These are phyloP conservation scores for Cyprinodon diabolis DNA, from an alignment of 2,797 vertebrate species.

Conservation along the genomic window DNA sequence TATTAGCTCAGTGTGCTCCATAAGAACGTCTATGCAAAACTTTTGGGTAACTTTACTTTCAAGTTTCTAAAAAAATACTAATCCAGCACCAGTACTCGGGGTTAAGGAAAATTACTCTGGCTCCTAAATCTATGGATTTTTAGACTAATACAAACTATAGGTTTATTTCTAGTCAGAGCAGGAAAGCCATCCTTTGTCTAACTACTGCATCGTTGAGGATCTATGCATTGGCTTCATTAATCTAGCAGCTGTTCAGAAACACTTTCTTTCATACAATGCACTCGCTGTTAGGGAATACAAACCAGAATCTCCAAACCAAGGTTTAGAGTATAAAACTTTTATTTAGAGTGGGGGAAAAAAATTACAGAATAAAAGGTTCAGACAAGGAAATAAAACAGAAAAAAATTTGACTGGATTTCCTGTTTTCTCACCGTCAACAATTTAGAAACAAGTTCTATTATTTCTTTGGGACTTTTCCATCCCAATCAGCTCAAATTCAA, in stretches of 20 bases:
- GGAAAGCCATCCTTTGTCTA: slow-evolving; percentile 40
- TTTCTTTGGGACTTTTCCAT: background rate
- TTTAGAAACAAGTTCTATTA: background rate
- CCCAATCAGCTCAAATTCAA: background rate
- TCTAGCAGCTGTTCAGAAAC: slow-evolving; percentile 50
- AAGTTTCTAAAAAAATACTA: slow-evolving; percentile 55
- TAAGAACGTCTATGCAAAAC: slow-evolving; percentile 23
- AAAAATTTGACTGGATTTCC: background rate
- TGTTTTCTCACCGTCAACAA: slow-evolving; percentile 1
- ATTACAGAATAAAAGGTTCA: slow-evolving; percentile 27
- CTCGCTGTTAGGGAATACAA: slow-evolving; percentile 17
- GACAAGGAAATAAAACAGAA: slow-evolving; percentile 7
- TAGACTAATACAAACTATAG: slow-evolving; percentile 16
- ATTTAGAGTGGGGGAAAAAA: slow-evolving; percentile 42
- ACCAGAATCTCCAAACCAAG: background rate
- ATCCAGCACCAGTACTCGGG: slow-evolving; percentile 42
- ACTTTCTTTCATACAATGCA: slow-evolving; percentile 19
- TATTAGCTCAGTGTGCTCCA: slow-evolving; percentile 23
- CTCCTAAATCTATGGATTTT: slow-evolving; percentile 45
- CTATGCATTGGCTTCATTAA: slow-evolving; percentile 47
- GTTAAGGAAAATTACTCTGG: slow-evolving; percentile 38
- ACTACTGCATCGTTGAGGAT: slow-evolving; percentile 27
- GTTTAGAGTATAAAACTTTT: slow-evolving; percentile 27
- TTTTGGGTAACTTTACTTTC: slow-evolving; percentile 49
- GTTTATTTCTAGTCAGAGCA: slow-evolving; percentile 12